A percentile compares a stretch with the other conserved stretches of the same genome.
Evolutionary conservation across 2,888 invertebrate species (phyloP).

Genomic region (Chaetogeoica ovagalla): DNA sequence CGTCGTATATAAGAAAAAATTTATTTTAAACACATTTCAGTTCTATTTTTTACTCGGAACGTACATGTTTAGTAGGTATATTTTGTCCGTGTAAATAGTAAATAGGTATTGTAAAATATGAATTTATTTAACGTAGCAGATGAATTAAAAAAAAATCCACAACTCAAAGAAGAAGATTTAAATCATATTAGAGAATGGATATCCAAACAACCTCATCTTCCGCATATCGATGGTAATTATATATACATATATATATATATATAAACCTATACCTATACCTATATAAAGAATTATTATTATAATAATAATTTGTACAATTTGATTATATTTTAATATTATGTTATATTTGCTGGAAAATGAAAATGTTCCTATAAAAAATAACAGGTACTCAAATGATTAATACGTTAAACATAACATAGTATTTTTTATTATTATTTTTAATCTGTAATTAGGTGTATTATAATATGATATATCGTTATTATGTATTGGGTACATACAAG

Average conservation of each 20-base stretch:
- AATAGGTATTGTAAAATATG: slow-evolving; percentile 11
- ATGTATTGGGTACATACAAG: too few relatives aligned
- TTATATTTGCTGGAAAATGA: too few relatives aligned
- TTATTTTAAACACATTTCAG: too few relatives aligned
- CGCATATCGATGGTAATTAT: slow-evolving; percentile 5
- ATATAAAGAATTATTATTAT: neutral
- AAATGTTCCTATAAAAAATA: neutral
- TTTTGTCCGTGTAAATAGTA: too few relatives aligned
- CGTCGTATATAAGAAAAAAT: too few relatives aligned
- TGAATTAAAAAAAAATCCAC: slow-evolving; percentile 55
- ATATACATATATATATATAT: neutral
- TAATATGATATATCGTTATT: too few relatives aligned
- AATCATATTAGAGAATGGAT: slow-evolving; percentile 56
- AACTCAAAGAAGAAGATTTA: slow-evolving; percentile 56
- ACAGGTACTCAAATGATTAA: neutral
- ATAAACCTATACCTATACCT: too few relatives aligned
- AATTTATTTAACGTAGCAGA: slow-evolving; percentile 44
- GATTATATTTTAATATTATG: too few relatives aligned
- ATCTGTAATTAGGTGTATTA: too few relatives aligned
- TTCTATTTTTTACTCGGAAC: too few relatives aligned
- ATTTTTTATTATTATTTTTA: neutral
- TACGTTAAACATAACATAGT: neutral
- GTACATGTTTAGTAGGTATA: too few relatives aligned
- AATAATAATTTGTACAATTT: neutral
- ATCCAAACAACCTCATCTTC: slow-evolving; percentile 55